phyloP scores from a whole-genome alignment of 2,797 vertebrate genomes.

The Lateolabrax maculatus region DNA sequence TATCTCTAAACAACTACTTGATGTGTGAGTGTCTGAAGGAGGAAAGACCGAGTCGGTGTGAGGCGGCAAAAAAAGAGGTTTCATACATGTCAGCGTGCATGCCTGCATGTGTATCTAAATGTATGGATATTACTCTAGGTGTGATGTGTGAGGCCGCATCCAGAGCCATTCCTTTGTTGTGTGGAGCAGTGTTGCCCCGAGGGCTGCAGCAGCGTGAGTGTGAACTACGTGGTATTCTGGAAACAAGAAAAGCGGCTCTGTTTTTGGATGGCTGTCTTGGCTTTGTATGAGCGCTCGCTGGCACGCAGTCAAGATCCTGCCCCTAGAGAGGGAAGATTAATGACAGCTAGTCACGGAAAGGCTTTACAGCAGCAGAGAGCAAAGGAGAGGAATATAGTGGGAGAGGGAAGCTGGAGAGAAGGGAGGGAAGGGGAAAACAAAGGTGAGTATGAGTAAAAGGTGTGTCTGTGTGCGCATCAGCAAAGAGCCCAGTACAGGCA shows the following conservation, averaged over 20 bases:
- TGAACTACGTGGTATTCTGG: slow-evolving; percentile 69
- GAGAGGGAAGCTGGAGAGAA: slow-evolving; percentile 44
- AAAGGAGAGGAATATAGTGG: slow-evolving; percentile 46
- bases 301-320: slow-evolving; percentile 86
- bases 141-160: slow-evolving; percentile 54
- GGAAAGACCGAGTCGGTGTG: neutral
- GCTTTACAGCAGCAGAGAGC: slow-evolving; percentile 74
- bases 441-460: slow-evolving; percentile 57
- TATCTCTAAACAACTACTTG: neutral
- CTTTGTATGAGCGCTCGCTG: slow-evolving; percentile 81
- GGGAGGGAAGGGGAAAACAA: slow-evolving; percentile 19
- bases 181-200: slow-evolving; percentile 56
- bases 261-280: slow-evolving; percentile 83
- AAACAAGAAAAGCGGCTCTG: slow-evolving; percentile 83
- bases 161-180: slow-evolving; percentile 71
- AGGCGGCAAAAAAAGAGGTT: neutral
- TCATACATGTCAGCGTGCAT: neutral
- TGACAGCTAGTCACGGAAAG: slow-evolving; percentile 89
- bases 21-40: neutral
- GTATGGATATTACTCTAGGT: slow-evolving; percentile 50
- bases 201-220: slow-evolving; percentile 65
- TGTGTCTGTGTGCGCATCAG: slow-evolving; percentile 32
- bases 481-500: slow-evolving; percentile 20
- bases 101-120: slow-evolving; percentile 19
- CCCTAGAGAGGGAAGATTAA: slow-evolving; percentile 87